Conservation (phyloP, 2,113 vertebrate species). For the human (Homo sapiens) region DNA sequence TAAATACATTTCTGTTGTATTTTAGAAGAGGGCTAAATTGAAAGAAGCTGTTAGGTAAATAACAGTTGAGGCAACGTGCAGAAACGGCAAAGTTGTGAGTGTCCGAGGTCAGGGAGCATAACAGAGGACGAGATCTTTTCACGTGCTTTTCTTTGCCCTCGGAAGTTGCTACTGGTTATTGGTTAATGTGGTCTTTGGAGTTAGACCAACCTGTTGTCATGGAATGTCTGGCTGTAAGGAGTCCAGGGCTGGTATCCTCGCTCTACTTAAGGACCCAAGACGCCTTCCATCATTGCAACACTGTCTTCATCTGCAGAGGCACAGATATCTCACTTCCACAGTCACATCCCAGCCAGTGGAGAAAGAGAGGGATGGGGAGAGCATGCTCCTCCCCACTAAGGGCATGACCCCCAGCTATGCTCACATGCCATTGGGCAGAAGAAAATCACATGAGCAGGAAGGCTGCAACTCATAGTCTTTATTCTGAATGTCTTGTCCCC, state of each 20-base stretch:
- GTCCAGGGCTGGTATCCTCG: not conserved
- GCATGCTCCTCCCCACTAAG: not conserved
- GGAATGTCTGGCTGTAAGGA: too few relatives aligned
- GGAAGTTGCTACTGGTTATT: too few relatives aligned
- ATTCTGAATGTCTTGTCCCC: not conserved
- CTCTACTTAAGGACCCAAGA: not conserved
- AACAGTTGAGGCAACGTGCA: not conserved
- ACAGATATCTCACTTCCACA: not conserved
- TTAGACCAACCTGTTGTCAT: not conserved
- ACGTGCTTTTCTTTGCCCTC: fast-evolving
- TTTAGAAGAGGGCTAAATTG: not conserved
- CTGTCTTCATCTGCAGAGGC: not conserved
- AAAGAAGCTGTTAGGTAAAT: not conserved
- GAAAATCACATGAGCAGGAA: not conserved
- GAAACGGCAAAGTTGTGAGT: not conserved
- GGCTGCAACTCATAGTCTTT: not conserved
- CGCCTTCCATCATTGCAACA: too few relatives aligned
- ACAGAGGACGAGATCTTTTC: not conserved
- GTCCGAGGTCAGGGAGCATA: fast-evolving
- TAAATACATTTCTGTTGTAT: not conserved
- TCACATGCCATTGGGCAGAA: not conserved
- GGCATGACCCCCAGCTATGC: not conserved
- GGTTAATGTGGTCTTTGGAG: not conserved
- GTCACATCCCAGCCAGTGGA: too few relatives aligned
- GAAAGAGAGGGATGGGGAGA: too few relatives aligned